Percentiles rank a stretch among this genome's conserved stretches.
These are phyloP conservation scores for Astropecten irregularis DNA, from an alignment of 53 echinoderm and acorn worm genomes.

Conservation along the genomic window DNA sequence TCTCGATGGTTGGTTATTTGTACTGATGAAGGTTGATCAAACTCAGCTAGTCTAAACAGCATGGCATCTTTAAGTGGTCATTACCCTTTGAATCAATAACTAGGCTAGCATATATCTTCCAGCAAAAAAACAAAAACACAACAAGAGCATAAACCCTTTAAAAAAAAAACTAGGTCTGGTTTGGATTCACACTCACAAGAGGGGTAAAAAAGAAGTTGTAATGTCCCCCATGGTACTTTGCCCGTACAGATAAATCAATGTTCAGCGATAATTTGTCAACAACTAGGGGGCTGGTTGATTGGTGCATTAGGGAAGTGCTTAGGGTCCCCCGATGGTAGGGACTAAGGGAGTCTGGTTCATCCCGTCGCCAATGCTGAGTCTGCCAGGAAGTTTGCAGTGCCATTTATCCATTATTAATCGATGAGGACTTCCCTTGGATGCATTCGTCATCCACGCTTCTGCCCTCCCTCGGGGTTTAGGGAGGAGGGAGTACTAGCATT, in stretches of 20 bases:
- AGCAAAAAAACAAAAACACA: no score
- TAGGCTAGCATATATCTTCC: background rate
- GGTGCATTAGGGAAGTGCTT: constrained; percentile 35
- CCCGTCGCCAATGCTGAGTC: constrained; percentile 13
- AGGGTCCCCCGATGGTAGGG: background rate
- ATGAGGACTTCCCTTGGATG: constrained; percentile 15
- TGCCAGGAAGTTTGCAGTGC: constrained; percentile 38
- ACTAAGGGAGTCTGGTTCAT: background rate
- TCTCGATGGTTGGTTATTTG: no score
- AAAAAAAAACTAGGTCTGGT: no score
- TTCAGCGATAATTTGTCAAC: constrained; percentile 20
- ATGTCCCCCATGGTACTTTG: no score
- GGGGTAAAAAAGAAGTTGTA: no score
- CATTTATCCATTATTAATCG: constrained; percentile 51
- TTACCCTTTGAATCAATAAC: background rate
- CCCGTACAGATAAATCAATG: constrained; percentile 20
- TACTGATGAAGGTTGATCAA: no score
- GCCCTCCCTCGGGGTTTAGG: background rate
- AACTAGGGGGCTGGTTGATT: background rate
- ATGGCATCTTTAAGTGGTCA: background rate
- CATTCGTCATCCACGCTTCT: background rate
- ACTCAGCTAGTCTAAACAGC: background rate
- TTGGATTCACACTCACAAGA: no score
- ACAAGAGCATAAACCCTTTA: no score
- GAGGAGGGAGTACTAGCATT: no score